Evolutionary conservation across 2,797 vertebrate species (phyloP), one percentile per base, ranked within the genome.

Genomic region (Aulostomus chinensis): DNA sequence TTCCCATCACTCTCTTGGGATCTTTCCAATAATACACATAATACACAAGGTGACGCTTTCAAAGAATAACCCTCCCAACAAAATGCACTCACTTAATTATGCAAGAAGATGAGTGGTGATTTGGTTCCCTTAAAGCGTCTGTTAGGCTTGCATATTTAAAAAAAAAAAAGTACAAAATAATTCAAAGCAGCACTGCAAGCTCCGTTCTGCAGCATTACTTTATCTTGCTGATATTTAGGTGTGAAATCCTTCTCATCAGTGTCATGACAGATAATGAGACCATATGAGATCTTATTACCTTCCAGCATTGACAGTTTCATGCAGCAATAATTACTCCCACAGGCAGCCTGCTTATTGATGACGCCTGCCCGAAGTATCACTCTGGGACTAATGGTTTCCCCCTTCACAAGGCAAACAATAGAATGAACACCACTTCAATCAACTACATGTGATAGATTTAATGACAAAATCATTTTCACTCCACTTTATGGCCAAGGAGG

Each of bases 291-390:
- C 76, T 56, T 71, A 82, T 86, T 86, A 85, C 81, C 80, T 83
- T 84, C 75, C 73, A 48, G 58, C 69, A 31, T 62, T 18, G 66
- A 79, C 61, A 35, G 67, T 74, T 88, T 84, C 83, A 63, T 70
- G 73, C 73, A 16, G 68, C 43, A 81, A 77, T 90, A 91, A 92
- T 90, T 86, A 87, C 84, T 89, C 89, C 86, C 89, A 75, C 66
- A 38, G 85, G 83, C 55, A 62, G 74, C 76, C 54, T 70, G 65
- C 77, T 84, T 88, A 86, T 86, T 80, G 85, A 84, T 66, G 47
- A 68, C 3, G 80, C 26, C 80, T 67, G 79, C 80, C 80, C 61
- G 53, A 83, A 88, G 78, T 72, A 77, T 74, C 54, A 72, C 78
- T 51, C 53, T 53, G 80, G 80, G 83, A 84, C 76, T 78, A 76